Conservation (phyloP, 2,888 invertebrate genomes). For the Physocephala rufipes region DNA sequence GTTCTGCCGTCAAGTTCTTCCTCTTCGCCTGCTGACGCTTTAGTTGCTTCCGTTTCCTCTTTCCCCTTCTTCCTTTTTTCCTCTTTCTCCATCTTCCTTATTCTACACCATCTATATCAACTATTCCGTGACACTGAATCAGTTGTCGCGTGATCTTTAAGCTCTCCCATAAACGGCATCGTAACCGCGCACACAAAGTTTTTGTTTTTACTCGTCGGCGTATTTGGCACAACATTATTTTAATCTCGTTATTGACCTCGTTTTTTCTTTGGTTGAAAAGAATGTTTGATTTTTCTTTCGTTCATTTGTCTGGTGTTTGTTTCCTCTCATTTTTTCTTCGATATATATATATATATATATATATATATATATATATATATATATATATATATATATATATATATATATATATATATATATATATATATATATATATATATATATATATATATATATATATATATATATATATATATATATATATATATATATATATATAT, state of each 20-base stretch:
- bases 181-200: background rate
- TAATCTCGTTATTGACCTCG: background rate
- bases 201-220: slow-evolving; percentile 31
- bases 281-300: background rate
- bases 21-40: too few species aligned
- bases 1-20: background rate
- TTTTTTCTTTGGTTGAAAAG: slow-evolving; percentile 15
- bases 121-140: background rate
- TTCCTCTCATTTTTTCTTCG: background rate
- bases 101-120: background rate
- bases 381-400: too few species aligned
- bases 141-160: slow-evolving; percentile 26
- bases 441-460: too few species aligned
- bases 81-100: background rate
- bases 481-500: too few species aligned
- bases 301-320: background rate
- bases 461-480: too few species aligned
- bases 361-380: too few species aligned
- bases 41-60: background rate
- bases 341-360: background rate
- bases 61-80: background rate
- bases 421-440: too few species aligned
- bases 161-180: slow-evolving; percentile 27
- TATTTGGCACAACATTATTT: slow-evolving; percentile 17
- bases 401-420: too few species aligned